These are phyloP conservation scores for Sphaeramia orbicularis DNA, from an alignment of 2,797 vertebrate species.

Conservation along the genomic window DNA sequence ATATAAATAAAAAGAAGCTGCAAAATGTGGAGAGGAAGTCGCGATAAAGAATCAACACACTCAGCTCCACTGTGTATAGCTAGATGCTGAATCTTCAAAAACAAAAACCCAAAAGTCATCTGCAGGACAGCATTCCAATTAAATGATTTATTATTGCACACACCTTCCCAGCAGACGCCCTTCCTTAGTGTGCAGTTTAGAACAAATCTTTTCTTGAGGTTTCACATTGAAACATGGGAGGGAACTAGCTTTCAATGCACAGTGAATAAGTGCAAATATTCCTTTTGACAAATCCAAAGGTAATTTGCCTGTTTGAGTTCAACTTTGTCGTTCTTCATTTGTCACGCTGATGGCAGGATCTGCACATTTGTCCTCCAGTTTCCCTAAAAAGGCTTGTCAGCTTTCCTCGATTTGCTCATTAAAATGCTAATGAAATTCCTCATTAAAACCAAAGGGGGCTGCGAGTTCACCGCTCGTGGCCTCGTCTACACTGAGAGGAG, in stretches of 20 bases:
- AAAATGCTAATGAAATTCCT: slow-evolving; percentile 76
- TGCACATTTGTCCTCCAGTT: slow-evolving; percentile 56
- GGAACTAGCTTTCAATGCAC: not conserved
- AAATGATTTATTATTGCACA: slow-evolving; percentile 34
- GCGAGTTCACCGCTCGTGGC: slow-evolving; percentile 46
- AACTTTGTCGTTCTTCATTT: slow-evolving; percentile 31
- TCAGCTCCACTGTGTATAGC: slow-evolving; percentile 17
- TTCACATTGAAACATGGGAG: not conserved
- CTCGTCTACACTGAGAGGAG: slow-evolving; percentile 21
- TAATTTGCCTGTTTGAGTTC: slow-evolving; percentile 7
- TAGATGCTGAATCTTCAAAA: slow-evolving; percentile 44
- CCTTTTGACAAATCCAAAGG: not conserved
- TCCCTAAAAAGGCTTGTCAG: slow-evolving; percentile 55
- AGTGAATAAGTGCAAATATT: not conserved
- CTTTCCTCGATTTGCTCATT: slow-evolving; percentile 60
- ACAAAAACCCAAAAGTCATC: slow-evolving; percentile 25
- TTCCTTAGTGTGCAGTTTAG: not conserved
- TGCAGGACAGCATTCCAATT: slow-evolving; percentile 31
- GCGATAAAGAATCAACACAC: slow-evolving; percentile 20
- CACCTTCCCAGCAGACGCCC: not conserved
- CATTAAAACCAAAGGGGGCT: slow-evolving; percentile 60
- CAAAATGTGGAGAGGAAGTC: slow-evolving; percentile 13
- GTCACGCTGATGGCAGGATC: slow-evolving; percentile 28
- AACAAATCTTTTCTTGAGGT: not conserved
- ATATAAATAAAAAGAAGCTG: not conserved